phyloP scores from a whole-genome alignment of 2,113 vertebrate species.

The Oreocharis arfaki region DNA sequence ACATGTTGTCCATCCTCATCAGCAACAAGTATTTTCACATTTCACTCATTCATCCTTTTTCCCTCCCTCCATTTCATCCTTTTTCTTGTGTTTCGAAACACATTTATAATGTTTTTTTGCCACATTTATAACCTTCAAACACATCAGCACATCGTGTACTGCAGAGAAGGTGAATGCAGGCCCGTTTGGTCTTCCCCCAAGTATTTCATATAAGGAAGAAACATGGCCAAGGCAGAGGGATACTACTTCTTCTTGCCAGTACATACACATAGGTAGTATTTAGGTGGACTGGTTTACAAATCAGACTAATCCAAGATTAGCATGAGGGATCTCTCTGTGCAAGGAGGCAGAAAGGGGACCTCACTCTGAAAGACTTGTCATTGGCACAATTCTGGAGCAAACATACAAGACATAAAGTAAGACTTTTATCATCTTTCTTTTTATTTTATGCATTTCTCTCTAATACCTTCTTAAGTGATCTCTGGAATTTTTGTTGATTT shows the following conservation, averaged over 20 bases:
- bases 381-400: background rate
- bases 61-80: background rate
- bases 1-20: background rate
- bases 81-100: background rate
- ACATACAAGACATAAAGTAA: background rate
- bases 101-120: background rate
- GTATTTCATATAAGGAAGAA: background rate
- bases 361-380: background rate
- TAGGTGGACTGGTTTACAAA: background rate
- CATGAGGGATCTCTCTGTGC: background rate
- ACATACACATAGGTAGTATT: background rate
- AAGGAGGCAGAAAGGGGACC: background rate
- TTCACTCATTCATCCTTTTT: background rate
- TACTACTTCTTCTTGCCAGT: background rate
- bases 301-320: background rate
- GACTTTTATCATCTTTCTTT: background rate
- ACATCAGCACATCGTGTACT: background rate
- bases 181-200: background rate
- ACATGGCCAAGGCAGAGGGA: background rate
- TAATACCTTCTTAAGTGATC: background rate
- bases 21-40: background rate
- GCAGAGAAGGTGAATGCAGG: background rate
- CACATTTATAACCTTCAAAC: background rate
- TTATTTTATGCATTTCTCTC: background rate
- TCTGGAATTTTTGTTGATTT: background rate